Percentiles rank a stretch among this genome's conserved stretches.
Conservation (phyloP, 2,113 vertebrate species). For the Silurus asotus region DNA sequence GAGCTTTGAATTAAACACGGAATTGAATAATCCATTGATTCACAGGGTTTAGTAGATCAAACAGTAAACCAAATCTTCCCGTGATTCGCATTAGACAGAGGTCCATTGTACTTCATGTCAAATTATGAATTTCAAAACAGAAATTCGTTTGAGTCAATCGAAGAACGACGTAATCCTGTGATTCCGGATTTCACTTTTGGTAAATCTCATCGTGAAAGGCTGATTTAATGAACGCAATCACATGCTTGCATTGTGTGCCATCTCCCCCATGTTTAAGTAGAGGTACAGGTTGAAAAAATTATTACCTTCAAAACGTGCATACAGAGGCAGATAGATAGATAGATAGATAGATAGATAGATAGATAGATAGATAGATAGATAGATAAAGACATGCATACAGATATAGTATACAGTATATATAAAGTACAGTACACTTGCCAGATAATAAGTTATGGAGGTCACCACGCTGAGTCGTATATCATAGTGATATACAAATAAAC, state of each 20-base stretch:
- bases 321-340: neutral
- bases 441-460: neutral
- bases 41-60: neutral
- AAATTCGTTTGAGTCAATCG: neutral
- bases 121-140: neutral
- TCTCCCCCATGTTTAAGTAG: neutral
- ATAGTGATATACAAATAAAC: neutral
- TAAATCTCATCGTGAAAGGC: neutral
- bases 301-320: neutral
- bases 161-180: neutral
- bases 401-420: too few relatives aligned
- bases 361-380: too few relatives aligned
- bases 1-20: neutral
- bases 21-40: neutral
- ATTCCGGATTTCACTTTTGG: neutral
- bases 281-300: neutral
- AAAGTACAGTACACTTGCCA: too few relatives aligned
- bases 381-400: too few relatives aligned
- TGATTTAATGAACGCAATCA: too few relatives aligned
- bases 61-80: neutral
- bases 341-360: too few relatives aligned
- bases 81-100: neutral
- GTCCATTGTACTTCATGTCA: neutral
- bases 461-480: neutral
- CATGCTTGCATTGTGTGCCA: neutral